Evolutionary conservation across 1,140 invertebrate genomes (phyloP).

Genomic region (Polyergus mexicanus): DNA sequence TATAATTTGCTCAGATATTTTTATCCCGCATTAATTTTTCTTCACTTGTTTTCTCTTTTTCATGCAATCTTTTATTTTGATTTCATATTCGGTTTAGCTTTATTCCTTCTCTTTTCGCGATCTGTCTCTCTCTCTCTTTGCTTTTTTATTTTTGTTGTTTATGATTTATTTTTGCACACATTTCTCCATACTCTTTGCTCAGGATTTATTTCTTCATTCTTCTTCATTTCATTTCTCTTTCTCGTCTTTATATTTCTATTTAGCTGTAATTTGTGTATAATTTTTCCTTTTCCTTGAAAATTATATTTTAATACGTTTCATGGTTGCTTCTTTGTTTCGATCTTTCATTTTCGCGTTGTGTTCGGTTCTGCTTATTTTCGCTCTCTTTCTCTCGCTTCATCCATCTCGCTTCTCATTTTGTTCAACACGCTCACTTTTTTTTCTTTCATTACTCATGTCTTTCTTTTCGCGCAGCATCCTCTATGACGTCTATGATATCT

Average conservation of each 20-base stretch:
- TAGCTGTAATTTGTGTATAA: constrained; percentile 18
- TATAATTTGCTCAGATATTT: constrained; percentile 20
- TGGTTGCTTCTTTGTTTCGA: constrained; percentile 48
- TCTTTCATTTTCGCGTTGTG: constrained; percentile 20
- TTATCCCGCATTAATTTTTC: constrained; percentile 6
- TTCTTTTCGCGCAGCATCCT: constrained; percentile 58
- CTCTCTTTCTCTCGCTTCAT: not conserved
- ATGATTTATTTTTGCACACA: not conserved
- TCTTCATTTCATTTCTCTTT: constrained; percentile 2
- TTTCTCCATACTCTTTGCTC: constrained; percentile 1
- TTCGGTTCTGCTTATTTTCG: constrained; percentile 21
- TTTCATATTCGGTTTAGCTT: not conserved
- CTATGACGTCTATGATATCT: not conserved
- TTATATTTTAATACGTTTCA: constrained; percentile 29
- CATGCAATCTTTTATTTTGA: constrained; percentile 27
- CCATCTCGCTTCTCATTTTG: constrained; percentile 19
- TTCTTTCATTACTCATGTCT: not conserved
- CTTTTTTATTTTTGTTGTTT: constrained; percentile 32
- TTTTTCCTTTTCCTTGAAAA: constrained; percentile 2
- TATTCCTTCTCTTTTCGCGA: not conserved
- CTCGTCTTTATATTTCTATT: not conserved
- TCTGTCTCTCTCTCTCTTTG: not conserved
- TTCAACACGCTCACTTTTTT: not conserved
- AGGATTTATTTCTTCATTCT: constrained; percentile 12
- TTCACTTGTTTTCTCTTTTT: constrained; percentile 36